A percentile compares a stretch with the other conserved stretches of the same genome.
Conservation (phyloP, 2,888 invertebrate species). For the Drosophila melanosoma region DNA sequence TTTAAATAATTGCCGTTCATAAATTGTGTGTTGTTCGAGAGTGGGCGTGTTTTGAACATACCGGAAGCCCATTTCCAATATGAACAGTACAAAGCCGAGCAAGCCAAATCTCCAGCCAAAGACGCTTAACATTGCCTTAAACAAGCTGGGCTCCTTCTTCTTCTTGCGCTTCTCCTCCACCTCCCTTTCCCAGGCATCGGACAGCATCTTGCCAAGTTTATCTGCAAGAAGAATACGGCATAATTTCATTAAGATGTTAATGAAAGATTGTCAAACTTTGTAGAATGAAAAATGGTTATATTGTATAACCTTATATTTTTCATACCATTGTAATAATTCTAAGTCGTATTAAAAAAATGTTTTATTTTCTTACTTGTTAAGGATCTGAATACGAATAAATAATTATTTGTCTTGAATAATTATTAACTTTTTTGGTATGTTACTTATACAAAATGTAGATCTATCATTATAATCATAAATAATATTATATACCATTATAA, state of each 20-base stretch:
- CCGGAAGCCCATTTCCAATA: slow-evolving; percentile 88
- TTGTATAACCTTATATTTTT: not conserved
- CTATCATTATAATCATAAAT: not conserved
- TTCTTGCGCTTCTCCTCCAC: slow-evolving; percentile 82
- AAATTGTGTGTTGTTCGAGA: slow-evolving; percentile 51
- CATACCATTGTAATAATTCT: not conserved
- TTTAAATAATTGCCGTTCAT: slow-evolving; percentile 44
- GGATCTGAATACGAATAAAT: no score
- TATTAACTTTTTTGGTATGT: not conserved
- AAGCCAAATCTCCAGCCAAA: slow-evolving; percentile 87
- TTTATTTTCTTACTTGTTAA: no score
- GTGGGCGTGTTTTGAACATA: slow-evolving; percentile 61
- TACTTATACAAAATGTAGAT: not conserved
- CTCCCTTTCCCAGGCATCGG: slow-evolving; percentile 87
- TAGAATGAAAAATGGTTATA: not conserved
- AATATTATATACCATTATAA: no score
- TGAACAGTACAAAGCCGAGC: slow-evolving; percentile 87
- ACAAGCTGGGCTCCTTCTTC: slow-evolving; percentile 85
- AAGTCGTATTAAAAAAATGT: not conserved
- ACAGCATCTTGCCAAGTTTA: slow-evolving; percentile 87
- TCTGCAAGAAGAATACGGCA: slow-evolving; percentile 62
- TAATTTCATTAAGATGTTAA: slow-evolving; percentile 3
- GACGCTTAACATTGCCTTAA: slow-evolving; percentile 86
- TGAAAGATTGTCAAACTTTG: not conserved
- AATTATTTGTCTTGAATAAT: no score